Percentiles rank a stretch among this genome's conserved stretches.
These are phyloP conservation scores for Protobothrops flavoviridis DNA, from an alignment of 2,113 vertebrate species.

Conservation along the genomic window DNA sequence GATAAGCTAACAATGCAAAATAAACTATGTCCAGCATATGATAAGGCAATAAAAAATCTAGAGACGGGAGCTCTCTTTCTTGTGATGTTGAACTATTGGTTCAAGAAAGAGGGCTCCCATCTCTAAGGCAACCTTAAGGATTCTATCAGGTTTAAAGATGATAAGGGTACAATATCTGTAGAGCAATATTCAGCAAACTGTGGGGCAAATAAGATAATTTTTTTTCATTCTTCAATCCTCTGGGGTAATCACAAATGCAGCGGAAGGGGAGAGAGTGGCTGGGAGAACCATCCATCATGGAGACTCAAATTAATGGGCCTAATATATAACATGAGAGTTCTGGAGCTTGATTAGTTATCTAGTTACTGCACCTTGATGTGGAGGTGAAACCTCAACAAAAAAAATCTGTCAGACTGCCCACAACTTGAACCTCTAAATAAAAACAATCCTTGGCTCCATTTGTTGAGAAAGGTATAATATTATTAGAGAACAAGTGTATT, in stretches of 20 bases:
- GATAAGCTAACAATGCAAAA: neutral
- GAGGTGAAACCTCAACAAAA: slow-evolving; percentile 1
- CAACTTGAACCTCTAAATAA: neutral
- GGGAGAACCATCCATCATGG: slow-evolving; percentile 48
- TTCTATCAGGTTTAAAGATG: slow-evolving; percentile 42
- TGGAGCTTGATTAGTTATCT: slow-evolving; percentile 39
- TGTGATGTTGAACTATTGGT: slow-evolving; percentile 34
- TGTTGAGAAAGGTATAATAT: neutral
- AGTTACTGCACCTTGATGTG: slow-evolving; percentile 14
- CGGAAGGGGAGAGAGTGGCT: slow-evolving; percentile 41
- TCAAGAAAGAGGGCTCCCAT: neutral
- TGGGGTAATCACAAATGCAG: slow-evolving; percentile 54
- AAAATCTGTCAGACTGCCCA: neutral
- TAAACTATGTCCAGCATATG: slow-evolving; percentile 28
- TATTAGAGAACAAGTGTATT: neutral
- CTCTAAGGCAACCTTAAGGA: slow-evolving; percentile 31
- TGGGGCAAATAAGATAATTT: slow-evolving; percentile 27
- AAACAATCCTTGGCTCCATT: neutral
- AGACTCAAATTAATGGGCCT: slow-evolving; percentile 53
- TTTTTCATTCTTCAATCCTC: slow-evolving; percentile 55
- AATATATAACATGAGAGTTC: slow-evolving; percentile 37
- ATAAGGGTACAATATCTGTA: slow-evolving; percentile 49
- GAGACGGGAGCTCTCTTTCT: neutral
- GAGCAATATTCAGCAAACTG: slow-evolving; percentile 43
- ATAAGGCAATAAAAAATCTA: neutral